Percentiles rank a stretch among this genome's conserved stretches.
Conservation (phyloP, 2,113 vertebrate species). For the Clarias magur region DNA sequence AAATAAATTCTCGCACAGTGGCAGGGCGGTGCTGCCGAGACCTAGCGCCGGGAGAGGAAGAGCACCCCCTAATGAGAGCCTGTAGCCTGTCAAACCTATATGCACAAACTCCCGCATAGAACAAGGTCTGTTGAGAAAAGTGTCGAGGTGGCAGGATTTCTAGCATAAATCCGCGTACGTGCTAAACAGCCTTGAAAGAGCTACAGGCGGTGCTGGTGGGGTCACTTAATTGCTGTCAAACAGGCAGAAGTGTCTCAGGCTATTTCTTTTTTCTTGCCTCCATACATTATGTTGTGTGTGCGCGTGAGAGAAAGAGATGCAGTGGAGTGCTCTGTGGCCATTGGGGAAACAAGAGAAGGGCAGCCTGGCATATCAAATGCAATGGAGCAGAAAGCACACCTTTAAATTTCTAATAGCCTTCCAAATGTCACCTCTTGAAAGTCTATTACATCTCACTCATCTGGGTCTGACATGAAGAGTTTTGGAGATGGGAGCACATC, state of each 20-base stretch:
- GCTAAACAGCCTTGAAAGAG: conserved; percentile 10
- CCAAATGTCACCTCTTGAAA: conserved; percentile 58
- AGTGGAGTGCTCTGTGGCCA: conserved; percentile 18
- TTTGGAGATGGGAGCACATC: neutral
- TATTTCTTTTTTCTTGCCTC: conserved; percentile 25
- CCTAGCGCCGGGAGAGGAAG: conserved; percentile 33
- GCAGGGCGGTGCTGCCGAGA: conserved; percentile 30
- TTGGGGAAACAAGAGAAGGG: conserved; percentile 30
- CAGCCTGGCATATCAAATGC: conserved; percentile 45
- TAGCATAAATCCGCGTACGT: neutral
- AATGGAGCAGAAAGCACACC: conserved; percentile 41
- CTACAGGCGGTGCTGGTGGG: neutral
- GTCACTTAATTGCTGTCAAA: conserved; percentile 27
- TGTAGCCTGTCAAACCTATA: conserved; percentile 24
- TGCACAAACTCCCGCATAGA: neutral
- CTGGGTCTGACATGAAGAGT: conserved; percentile 20
- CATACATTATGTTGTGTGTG: neutral
- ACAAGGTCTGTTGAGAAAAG: conserved; percentile 24
- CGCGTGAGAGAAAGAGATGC: neutral
- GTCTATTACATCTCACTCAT: conserved; percentile 49
- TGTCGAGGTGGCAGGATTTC: conserved; percentile 37
- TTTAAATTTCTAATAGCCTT: conserved; percentile 54
- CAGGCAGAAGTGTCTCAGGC: conserved; percentile 19
- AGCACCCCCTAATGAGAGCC: conserved; percentile 48
- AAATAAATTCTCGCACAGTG: conserved; percentile 48